A percentile compares a stretch with the other conserved stretches of the same genome.
Conservation (phyloP, 2,113 vertebrate species). For the Pseudopodoces humilis region DNA sequence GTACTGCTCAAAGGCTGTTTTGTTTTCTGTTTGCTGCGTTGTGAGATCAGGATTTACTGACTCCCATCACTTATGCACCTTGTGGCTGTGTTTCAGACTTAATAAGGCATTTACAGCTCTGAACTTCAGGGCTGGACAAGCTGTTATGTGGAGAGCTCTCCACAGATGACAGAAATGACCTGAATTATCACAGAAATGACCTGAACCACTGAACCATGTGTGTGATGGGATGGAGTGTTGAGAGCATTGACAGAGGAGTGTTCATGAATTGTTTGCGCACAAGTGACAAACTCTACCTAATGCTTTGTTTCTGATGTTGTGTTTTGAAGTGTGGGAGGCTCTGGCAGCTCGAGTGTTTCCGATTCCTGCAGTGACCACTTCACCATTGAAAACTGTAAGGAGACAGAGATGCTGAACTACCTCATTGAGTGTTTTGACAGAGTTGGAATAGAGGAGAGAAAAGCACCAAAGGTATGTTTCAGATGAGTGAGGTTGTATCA, state of each 20-base stretch:
- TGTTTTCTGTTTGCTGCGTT: not conserved
- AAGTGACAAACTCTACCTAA: not conserved
- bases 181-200: not conserved
- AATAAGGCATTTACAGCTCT: not conserved
- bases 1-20: not conserved
- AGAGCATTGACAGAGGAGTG: not conserved
- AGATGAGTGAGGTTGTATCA: not conserved
- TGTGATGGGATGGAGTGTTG: not conserved
- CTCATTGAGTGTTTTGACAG: conserved; percentile 99
- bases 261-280: not conserved
- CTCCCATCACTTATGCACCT: not conserved
- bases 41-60: not conserved
- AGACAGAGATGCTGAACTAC: conserved; percentile 99
- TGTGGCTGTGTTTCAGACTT: not conserved
- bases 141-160: not conserved
- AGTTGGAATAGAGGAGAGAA: conserved; percentile 98
- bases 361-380: conserved; percentile 93
- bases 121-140: not conserved
- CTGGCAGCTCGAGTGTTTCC: conserved; percentile 81
- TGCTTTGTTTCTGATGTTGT: not conserved
- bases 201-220: not conserved
- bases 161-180: not conserved
- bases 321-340: conserved; percentile 74
- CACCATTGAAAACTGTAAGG: conserved; percentile 94
- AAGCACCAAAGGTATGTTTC: conserved; percentile 93